Evolutionary conservation across 2,888 invertebrate species (phyloP).

Genomic region (Drosophila demipolita): DNA sequence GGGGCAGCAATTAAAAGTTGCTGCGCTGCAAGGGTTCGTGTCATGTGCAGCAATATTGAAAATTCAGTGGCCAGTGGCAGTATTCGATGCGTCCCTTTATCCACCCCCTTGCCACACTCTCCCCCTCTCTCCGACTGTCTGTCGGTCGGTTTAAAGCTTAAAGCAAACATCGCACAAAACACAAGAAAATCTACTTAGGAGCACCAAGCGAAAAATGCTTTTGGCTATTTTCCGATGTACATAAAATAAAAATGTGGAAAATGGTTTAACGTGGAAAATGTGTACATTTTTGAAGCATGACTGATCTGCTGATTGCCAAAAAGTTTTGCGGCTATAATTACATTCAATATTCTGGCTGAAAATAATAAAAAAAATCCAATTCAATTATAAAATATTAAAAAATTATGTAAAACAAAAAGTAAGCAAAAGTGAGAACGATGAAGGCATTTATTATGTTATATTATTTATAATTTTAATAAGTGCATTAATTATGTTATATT

Average conservation of each 20-base stretch:
- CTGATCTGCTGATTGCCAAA: slow-evolving; percentile 3
- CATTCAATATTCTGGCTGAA: background rate
- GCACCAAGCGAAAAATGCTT: slow-evolving; percentile 17
- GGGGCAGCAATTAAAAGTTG: slow-evolving; percentile 74
- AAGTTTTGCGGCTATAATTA: background rate
- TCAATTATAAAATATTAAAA: background rate
- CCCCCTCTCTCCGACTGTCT: background rate
- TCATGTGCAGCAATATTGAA: slow-evolving; percentile 57
- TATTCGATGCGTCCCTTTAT: slow-evolving; percentile 21
- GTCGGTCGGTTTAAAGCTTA: slow-evolving; percentile 23
- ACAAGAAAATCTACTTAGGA: slow-evolving; percentile 28
- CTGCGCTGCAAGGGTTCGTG: slow-evolving; percentile 43
- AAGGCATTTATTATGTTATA: background rate
- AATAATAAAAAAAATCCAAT: background rate
- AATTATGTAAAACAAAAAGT: background rate
- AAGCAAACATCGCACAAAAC: slow-evolving; percentile 38
- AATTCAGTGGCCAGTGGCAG: slow-evolving; percentile 40
- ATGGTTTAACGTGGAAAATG: slow-evolving; percentile 19
- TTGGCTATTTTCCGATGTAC: slow-evolving; percentile 9
- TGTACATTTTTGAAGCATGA: slow-evolving; percentile 23
- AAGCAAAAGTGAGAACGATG: background rate
- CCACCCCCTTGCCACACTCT: background rate
- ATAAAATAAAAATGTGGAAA: background rate
- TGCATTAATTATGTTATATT: background rate
- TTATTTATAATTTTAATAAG: background rate